phyloP scores from a whole-genome alignment of 2,888 invertebrate species.

The Ctenicera cuprea region DNA sequence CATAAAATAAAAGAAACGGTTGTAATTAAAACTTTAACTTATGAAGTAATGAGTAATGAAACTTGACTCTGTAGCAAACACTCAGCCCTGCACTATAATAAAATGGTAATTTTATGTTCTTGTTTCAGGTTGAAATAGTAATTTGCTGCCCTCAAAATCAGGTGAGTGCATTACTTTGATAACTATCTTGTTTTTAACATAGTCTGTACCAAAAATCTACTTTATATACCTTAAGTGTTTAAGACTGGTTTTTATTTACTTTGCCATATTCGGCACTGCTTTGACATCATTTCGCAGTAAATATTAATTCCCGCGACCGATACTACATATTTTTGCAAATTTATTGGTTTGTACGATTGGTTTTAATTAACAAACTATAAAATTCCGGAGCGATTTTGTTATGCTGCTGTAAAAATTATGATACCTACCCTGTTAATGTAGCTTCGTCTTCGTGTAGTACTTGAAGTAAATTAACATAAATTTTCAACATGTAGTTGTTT shows the following conservation, averaged over 20 bases:
- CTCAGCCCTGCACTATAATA: not conserved
- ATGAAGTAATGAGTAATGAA: slow-evolving; percentile 2
- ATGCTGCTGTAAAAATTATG: not conserved
- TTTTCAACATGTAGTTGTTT: not conserved
- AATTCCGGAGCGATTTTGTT: not conserved
- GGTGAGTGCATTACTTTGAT: slow-evolving; percentile 29
- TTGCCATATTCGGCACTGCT: not conserved
- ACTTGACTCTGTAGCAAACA: not conserved
- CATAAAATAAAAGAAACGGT: not conserved
- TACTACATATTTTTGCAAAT: not conserved
- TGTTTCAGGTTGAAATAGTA: slow-evolving; percentile 37
- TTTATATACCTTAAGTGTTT: not conserved
- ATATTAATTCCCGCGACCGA: not conserved
- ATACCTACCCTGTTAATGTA: not conserved
- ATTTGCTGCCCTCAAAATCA: slow-evolving; percentile 25
- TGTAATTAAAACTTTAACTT: slow-evolving; percentile 13
- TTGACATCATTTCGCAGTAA: slow-evolving; percentile 1
- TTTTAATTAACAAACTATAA: slow-evolving; percentile 16
- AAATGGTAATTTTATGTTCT: slow-evolving; percentile 40
- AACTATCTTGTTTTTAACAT: slow-evolving; percentile 1
- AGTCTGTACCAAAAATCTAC: not conserved
- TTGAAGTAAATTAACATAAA: slow-evolving; percentile 1
- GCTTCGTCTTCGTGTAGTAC: not conserved
- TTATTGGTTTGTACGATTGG: not conserved
- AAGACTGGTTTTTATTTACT: not conserved